Percentiles rank a stretch among this genome's conserved stretches.
Conservation (phyloP, 1,140 invertebrate genomes). For the Sminthurides bifidus region DNA sequence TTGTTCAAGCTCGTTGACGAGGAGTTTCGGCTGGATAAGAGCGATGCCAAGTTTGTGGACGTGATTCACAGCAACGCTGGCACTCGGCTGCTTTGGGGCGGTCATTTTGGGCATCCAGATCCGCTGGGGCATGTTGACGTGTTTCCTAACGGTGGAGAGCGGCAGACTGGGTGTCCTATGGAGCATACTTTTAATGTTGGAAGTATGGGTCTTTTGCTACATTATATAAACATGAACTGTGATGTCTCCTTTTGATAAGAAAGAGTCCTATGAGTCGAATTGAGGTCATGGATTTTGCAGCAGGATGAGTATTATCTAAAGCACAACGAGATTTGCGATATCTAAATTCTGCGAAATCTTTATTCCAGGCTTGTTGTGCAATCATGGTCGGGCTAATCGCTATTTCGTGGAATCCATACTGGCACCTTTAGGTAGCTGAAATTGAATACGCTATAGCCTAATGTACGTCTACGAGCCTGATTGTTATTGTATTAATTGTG, state of each 20-base stretch:
- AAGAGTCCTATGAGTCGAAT: background rate
- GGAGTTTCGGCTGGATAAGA: constrained; percentile 25
- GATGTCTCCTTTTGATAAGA: background rate
- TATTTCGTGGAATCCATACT: constrained; percentile 17
- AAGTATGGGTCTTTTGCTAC: no score
- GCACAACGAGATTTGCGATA: background rate
- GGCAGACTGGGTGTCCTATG: constrained; percentile 17
- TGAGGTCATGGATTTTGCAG: background rate
- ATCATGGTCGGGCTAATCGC: constrained; percentile 2
- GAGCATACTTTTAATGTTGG: constrained; percentile 8
- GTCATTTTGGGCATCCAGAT: constrained; percentile 15
- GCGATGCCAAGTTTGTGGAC: constrained; percentile 29
- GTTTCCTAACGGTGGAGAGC: constrained; percentile 20
- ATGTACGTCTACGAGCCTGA: background rate
- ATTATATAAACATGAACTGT: background rate
- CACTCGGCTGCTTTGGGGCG: constrained; percentile 11
- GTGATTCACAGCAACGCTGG: constrained; percentile 26
- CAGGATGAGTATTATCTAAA: background rate
- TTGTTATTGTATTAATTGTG: background rate
- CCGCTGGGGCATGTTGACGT: constrained; percentile 26
- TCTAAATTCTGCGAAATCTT: background rate
- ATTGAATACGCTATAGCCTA: background rate
- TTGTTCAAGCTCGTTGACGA: constrained; percentile 22
- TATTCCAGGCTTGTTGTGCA: background rate
- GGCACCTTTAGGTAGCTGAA: constrained; percentile 8